Percentiles rank a stretch among this genome's conserved stretches.
These are phyloP conservation scores for Orchesellides sinensis DNA, from an alignment of 2,888 invertebrate species.

Conservation along the genomic window DNA sequence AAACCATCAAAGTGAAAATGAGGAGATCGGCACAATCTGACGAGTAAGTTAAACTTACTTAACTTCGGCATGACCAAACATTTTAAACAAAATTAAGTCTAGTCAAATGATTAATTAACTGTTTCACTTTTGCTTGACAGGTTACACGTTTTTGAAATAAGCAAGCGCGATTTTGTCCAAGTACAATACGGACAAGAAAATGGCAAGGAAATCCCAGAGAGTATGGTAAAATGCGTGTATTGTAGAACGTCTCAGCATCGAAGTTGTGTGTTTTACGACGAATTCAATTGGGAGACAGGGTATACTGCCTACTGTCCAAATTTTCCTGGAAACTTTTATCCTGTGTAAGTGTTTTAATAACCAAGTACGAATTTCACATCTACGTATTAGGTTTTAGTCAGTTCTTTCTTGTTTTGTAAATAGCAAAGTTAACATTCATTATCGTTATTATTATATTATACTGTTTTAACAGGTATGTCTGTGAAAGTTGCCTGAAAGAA, in stretches of 20 bases:
- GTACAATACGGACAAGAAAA: neutral
- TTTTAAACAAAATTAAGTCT: too few species aligned
- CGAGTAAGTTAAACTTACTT: neutral
- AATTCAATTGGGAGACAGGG: neutral
- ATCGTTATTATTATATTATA: neutral
- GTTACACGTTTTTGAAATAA: neutral
- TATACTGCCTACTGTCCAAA: neutral
- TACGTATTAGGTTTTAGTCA: neutral
- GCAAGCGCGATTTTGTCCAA: neutral
- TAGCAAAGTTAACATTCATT: neutral
- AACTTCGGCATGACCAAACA: too few species aligned
- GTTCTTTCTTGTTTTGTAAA: neutral
- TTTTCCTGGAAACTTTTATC: neutral
- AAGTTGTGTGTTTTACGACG: too few species aligned
- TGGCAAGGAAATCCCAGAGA: too few species aligned
- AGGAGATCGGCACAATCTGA: neutral
- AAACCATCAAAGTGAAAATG: neutral
- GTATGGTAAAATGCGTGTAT: constrained; percentile 3
- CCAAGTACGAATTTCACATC: too few species aligned
- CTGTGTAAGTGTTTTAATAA: constrained; percentile 3
- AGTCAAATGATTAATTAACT: too few species aligned
- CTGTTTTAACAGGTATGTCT: constrained; percentile 14
- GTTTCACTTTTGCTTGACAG: too few species aligned
- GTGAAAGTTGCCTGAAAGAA: neutral
- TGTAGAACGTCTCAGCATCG: too few species aligned